Evolutionary conservation across 2,797 vertebrate species (phyloP), one percentile per base, ranked within the genome.

Genomic region (Alcedo quadribrachys): DNA sequence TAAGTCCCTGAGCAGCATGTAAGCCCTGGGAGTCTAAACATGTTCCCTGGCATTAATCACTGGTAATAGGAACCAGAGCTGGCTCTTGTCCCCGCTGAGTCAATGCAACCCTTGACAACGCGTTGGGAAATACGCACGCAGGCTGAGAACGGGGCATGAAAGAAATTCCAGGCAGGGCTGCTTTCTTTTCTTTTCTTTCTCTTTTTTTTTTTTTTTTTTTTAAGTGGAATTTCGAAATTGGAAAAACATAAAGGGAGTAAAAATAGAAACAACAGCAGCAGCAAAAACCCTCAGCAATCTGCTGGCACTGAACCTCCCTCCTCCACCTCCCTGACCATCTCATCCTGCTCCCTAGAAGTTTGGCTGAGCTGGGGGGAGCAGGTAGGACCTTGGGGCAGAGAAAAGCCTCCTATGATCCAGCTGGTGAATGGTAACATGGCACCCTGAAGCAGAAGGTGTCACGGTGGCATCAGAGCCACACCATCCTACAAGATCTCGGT

Each of bases 51-150:
- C 94, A 97, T 98, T 97, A 98, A 97, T 98, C 97, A 97, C 55
- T 76, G 91, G 89, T 98, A 98, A 98, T 97, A 94, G 96, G 98
- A 98, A 98, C 97, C 98, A 98, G 98, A 98, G 94, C 95, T 97
- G 97, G 96, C 96, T 95, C 93, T 92, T 58, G 86, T 57, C 96
- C 97, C 91, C 85, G 89, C 96, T 87, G 97, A 98, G 97, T 98
- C 98, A 98, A 97, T 77, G 94, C 94, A 97, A 97, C 96, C 92
- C 95, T 80, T 93, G 96, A 94, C 82, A 96, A 95, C 77, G 93
- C 94, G 28, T 95, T 93, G 93, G 97, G 97, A 97, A 97, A 96
- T 92, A 96, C 93, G 84, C 97, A 95, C 92, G 69, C 92, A 53
- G 95, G 95, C 92, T 97, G 97, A 83, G 97, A 97, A 97, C 6